Percentiles rank a stretch among this genome's conserved stretches.
These are phyloP conservation scores for Tetramorium bicarinatum DNA, from an alignment of 2,888 invertebrate species.

Conservation along the genomic window DNA sequence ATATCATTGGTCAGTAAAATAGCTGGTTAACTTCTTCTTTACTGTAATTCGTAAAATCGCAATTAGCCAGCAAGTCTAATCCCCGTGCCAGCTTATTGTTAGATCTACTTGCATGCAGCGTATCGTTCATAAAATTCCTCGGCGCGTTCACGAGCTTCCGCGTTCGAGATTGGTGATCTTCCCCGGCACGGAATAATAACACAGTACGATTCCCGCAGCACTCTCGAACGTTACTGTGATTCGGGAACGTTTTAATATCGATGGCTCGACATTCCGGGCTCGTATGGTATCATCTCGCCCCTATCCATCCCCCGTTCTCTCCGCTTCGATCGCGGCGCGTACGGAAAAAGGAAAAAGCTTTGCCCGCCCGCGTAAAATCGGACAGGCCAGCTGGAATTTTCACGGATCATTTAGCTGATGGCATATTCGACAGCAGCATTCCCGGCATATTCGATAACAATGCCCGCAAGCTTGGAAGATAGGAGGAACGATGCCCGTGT, in stretches of 20 bases:
- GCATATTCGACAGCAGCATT: constrained; percentile 80
- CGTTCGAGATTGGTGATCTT: constrained; percentile 58
- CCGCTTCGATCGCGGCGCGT: constrained; percentile 24
- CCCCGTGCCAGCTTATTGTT: not conserved
- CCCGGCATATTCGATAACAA: constrained; percentile 80
- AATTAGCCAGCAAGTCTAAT: constrained; percentile 11
- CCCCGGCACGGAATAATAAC: constrained; percentile 65
- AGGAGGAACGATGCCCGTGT: constrained; percentile 6
- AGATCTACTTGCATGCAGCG: not conserved
- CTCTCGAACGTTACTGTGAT: constrained; percentile 68
- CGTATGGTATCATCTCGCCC: constrained; percentile 14
- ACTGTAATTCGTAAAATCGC: constrained; percentile 14
- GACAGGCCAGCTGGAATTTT: constrained; percentile 79
- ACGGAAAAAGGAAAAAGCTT: constrained; percentile 61
- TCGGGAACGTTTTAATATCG: constrained; percentile 79
- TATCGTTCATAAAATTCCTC: constrained; percentile 9
- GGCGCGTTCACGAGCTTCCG: constrained; percentile 23
- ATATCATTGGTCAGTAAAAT: not conserved
- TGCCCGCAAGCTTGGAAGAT: constrained; percentile 53
- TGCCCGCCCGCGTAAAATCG: constrained; percentile 75
- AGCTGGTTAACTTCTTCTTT: not conserved
- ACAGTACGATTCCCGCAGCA: constrained; percentile 71
- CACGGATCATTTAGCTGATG: constrained; percentile 83
- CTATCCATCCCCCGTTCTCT: constrained; percentile 57
- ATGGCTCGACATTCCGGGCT: constrained; percentile 62